phyloP scores from a whole-genome alignment of 2,888 invertebrate genomes.

The Incurvaria masculella region DNA sequence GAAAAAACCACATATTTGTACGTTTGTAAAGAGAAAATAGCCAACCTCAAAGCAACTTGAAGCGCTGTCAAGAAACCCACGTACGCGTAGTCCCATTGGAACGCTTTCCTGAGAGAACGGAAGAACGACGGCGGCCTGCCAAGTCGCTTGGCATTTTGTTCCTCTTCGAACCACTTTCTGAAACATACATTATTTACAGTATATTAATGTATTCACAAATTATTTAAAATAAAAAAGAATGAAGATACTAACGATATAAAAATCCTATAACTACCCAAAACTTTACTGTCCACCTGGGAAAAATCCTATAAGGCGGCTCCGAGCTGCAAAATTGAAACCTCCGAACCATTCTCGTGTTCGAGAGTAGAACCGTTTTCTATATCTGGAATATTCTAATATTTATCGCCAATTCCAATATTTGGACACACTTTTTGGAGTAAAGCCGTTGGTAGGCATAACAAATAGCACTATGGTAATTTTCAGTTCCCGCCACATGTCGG shows the following conservation, averaged over 20 bases:
- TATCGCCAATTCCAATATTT: not conserved
- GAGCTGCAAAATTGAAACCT: not conserved
- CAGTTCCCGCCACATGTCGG: too few species aligned
- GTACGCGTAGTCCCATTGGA: constrained; percentile 33
- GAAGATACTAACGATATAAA: not conserved
- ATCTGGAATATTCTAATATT: not conserved
- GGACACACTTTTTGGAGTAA: too few species aligned
- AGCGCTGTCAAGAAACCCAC: constrained; percentile 37
- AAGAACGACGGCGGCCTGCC: constrained; percentile 31
- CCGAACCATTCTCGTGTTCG: too few species aligned
- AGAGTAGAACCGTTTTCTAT: too few species aligned
- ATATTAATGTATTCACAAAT: too few species aligned
- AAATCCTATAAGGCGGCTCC: not conserved
- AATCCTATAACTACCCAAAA: not conserved
- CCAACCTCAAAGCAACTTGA: constrained; percentile 28
- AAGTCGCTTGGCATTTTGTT: constrained; percentile 26
- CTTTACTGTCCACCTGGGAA: not conserved
- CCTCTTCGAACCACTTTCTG: constrained; percentile 38
- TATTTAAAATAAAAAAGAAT: not conserved
- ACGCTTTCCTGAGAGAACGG: constrained; percentile 30
- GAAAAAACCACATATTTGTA: not conserved
- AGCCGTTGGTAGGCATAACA: too few species aligned
- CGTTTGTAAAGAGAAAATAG: not conserved
- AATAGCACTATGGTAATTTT: too few species aligned
- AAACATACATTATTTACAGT: too few species aligned